phyloP scores from a whole-genome alignment of 2,888 invertebrate species.

The Drosophila lutescens region DNA sequence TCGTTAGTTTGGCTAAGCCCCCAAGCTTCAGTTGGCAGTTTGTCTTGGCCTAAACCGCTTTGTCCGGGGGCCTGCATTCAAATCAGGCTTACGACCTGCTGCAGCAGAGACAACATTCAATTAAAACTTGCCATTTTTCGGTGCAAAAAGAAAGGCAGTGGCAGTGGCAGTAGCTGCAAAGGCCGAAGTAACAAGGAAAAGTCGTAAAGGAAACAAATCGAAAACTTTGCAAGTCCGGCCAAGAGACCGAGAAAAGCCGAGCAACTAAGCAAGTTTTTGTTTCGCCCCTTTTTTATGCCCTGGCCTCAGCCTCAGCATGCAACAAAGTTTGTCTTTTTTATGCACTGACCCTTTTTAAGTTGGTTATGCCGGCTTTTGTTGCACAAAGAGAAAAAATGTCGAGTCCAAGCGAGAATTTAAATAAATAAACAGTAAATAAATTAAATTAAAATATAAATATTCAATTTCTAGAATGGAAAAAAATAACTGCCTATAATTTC shows the following conservation, averaged over 20 bases:
- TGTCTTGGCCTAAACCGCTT: slow-evolving; percentile 30
- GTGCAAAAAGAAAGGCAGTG: slow-evolving; percentile 8
- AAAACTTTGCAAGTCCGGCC: slow-evolving; percentile 48
- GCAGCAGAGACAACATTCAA: slow-evolving; percentile 65
- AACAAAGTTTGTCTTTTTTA: slow-evolving; percentile 40
- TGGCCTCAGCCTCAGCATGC: slow-evolving; percentile 10
- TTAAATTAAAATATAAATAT: too few species aligned
- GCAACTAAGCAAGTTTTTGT: slow-evolving; percentile 49
- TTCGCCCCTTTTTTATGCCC: slow-evolving; percentile 18
- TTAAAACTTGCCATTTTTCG: slow-evolving; percentile 61
- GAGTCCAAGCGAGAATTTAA: too few species aligned
- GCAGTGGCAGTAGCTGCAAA: slow-evolving; percentile 1
- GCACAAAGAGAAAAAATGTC: slow-evolving; percentile 9
- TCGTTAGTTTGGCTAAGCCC: neutral
- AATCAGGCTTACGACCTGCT: slow-evolving; percentile 37
- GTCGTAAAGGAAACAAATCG: slow-evolving; percentile 52
- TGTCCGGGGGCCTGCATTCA: slow-evolving; percentile 20
- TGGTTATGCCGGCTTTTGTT: slow-evolving; percentile 17
- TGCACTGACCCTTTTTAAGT: slow-evolving; percentile 30
- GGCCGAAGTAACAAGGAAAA: slow-evolving; percentile 41
- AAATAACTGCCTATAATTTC: too few species aligned
- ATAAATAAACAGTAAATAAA: too few species aligned
- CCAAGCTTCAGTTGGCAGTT: neutral
- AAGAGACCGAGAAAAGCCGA: slow-evolving; percentile 29
- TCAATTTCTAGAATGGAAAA: too few species aligned